A percentile compares a stretch with the other conserved stretches of the same genome.
phyloP scores from a whole-genome alignment of 2,888 invertebrate genomes.

The Brachyptera risi region DNA sequence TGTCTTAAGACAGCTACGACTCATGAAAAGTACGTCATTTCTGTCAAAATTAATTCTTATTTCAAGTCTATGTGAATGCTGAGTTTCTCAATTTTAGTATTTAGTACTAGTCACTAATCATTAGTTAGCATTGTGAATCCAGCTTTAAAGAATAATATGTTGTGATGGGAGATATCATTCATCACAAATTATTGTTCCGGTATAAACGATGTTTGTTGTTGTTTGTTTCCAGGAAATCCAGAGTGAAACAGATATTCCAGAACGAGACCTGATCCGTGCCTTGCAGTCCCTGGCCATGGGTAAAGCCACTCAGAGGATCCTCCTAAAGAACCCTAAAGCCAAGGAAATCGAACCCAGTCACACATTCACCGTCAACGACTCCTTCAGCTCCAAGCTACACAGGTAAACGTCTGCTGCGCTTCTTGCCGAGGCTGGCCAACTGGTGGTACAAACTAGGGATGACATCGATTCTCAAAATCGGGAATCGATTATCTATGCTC shows the following conservation, averaged over 20 bases:
- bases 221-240: conserved; percentile 64
- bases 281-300: conserved; percentile 97
- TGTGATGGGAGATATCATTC: background rate
- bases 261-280: conserved; percentile 91
- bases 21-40: too few species aligned
- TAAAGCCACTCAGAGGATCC: conserved; percentile 90
- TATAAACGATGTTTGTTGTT: background rate
- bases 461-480: too few species aligned
- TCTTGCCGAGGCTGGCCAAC: too few species aligned
- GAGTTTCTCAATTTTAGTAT: too few species aligned
- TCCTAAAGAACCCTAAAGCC: conserved; percentile 91
- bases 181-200: background rate
- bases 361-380: conserved; percentile 94
- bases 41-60: too few species aligned
- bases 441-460: too few species aligned
- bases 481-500: too few species aligned
- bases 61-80: too few species aligned
- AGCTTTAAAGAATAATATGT: background rate
- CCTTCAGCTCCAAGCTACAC: conserved; percentile 95
- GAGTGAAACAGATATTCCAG: conserved; percentile 98
- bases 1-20: too few species aligned
- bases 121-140: too few species aligned
- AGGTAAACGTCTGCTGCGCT: too few species aligned
- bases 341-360: conserved; percentile 95
- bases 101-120: too few species aligned